A percentile compares a stretch with the other conserved stretches of the same genome.
Evolutionary conservation across 2,113 vertebrate species (phyloP).

Genomic region (Sminthopsis crassicaudata): DNA sequence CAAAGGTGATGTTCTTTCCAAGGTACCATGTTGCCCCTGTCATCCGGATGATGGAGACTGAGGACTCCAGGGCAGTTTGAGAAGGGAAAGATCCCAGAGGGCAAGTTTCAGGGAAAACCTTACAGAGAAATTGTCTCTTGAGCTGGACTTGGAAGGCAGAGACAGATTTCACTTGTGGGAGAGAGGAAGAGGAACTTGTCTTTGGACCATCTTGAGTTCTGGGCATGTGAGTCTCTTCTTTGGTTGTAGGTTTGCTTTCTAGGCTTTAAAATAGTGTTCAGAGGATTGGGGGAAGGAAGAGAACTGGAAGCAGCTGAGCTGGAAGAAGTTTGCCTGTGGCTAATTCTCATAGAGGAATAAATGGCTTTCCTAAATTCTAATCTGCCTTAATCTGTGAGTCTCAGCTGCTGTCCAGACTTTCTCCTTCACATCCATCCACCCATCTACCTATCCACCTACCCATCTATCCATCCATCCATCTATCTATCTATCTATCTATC

Average conservation of each 20-base stretch:
- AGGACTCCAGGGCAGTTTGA: not conserved
- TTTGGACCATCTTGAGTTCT: conserved; percentile 47
- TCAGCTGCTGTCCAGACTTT: not conserved
- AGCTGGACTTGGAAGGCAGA: not conserved
- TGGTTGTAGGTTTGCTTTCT: conserved; percentile 41
- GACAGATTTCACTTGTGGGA: not conserved
- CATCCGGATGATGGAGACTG: not conserved
- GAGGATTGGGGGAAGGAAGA: conserved; percentile 55
- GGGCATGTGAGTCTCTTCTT: conserved; percentile 49
- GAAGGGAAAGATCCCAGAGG: not conserved
- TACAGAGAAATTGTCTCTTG: not conserved
- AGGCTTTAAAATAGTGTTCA: conserved; percentile 59
- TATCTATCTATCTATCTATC: too few species aligned
- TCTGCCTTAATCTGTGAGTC: conserved; percentile 52
- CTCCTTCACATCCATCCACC: not conserved
- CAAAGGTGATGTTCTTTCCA: not conserved
- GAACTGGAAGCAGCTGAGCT: conserved; percentile 48
- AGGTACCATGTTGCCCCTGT: not conserved
- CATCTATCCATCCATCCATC: too few species aligned
- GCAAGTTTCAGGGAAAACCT: not conserved
- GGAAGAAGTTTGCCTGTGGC: conserved; percentile 58
- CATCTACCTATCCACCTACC: too few species aligned
- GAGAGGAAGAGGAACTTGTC: not conserved
- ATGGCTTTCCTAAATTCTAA: conserved; percentile 56
- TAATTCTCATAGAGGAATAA: conserved; percentile 64